phyloP scores from a whole-genome alignment of 2,797 vertebrate genomes.

The Avahi laniger region DNA sequence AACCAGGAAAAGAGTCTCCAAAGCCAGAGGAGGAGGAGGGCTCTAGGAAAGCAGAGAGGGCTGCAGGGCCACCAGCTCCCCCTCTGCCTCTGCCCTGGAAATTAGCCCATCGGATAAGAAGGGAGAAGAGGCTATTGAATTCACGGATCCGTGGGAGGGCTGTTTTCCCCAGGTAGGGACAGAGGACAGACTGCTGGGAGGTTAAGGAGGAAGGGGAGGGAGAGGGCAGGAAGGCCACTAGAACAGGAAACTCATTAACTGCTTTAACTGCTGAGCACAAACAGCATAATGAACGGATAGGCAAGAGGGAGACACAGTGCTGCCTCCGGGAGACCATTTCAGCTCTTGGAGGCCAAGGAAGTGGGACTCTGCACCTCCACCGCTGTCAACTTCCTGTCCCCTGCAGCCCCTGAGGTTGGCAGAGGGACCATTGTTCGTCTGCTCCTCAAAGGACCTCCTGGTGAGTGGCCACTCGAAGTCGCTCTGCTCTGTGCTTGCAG shows the following conservation, averaged over 20 bases:
- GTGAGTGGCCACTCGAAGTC: constrained; percentile 51
- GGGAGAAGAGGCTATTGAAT: constrained; percentile 28
- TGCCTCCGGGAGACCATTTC: constrained; percentile 61
- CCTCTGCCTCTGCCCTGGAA: background rate
- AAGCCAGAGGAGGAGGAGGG: background rate
- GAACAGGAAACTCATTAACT: constrained; percentile 40
- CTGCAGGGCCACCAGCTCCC: background rate
- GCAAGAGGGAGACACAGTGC: constrained; percentile 6
- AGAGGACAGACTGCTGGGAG: background rate
- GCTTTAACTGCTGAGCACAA: background rate
- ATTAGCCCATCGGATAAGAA: background rate
- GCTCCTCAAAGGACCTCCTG: constrained; percentile 3
- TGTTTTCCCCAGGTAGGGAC: background rate
- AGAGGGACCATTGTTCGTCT: constrained; percentile 27
- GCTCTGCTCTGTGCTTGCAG: constrained; percentile 51
- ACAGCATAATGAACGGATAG: background rate
- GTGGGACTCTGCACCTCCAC: background rate
- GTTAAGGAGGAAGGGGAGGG: background rate
- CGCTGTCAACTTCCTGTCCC: background rate
- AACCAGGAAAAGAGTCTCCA: background rate
- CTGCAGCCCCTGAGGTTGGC: background rate
- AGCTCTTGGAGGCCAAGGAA: constrained; percentile 13
- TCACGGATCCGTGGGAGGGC: background rate
- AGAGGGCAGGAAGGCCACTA: background rate
- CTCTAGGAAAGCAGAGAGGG: background rate